Percentiles rank a stretch among this genome's conserved stretches.
Evolutionary conservation across 2,888 invertebrate genomes (phyloP).

Genomic region (Fabriciana adippe): DNA sequence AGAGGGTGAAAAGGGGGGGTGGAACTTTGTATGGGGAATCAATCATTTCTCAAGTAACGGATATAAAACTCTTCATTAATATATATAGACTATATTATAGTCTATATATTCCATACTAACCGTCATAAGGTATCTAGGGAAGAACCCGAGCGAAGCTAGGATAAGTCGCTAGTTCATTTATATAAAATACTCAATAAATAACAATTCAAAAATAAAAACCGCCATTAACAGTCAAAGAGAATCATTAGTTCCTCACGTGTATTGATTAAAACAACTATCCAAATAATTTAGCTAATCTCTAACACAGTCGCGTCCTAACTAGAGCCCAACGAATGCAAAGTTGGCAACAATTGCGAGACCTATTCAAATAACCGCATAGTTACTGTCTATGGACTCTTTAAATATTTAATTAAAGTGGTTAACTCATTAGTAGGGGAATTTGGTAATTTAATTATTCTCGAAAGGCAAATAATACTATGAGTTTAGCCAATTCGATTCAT

Average conservation of each 20-base stretch:
- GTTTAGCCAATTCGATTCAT: conserved; percentile 10
- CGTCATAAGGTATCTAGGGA: too few relatives aligned
- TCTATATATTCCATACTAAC: too few relatives aligned
- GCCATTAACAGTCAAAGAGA: neutral
- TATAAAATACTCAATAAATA: too few relatives aligned
- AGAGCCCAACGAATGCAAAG: conserved; percentile 12
- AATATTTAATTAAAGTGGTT: conserved; percentile 36
- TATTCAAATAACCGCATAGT: conserved; percentile 33
- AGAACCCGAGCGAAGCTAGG: too few relatives aligned
- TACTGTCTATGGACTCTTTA: conserved; percentile 31
- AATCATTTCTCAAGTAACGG: too few relatives aligned
- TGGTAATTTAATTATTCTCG: conserved; percentile 33
- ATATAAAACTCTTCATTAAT: too few relatives aligned
- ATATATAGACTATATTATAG: too few relatives aligned
- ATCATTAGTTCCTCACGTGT: neutral
- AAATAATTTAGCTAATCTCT: conserved; percentile 10
- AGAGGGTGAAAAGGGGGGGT: too few relatives aligned
- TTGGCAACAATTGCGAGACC: conserved; percentile 28
- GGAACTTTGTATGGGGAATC: too few relatives aligned
- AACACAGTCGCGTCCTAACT: conserved; percentile 7
- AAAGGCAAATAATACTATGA: conserved; percentile 17
- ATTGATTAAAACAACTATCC: neutral
- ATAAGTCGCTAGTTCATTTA: too few relatives aligned
- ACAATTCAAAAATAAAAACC: neutral
- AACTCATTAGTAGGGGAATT: conserved; percentile 31